These are phyloP conservation scores for Dendronephthya gigantea DNA, from an alignment of 64 coral and sea anemone species.

Conservation along the genomic window DNA sequence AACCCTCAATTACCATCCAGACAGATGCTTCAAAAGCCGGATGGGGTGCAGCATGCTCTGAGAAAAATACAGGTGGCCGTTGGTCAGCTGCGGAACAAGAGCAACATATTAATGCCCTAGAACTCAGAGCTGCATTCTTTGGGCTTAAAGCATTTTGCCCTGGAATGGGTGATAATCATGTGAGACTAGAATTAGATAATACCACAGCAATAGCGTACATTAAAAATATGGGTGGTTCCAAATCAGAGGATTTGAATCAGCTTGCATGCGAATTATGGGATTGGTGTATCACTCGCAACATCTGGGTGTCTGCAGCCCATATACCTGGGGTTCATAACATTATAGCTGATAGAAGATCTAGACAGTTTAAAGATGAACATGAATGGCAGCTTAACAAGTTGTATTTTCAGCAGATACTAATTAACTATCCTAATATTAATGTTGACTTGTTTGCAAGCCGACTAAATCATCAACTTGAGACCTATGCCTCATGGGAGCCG, in stretches of 20 bases:
- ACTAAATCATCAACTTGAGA: constrained; percentile 7
- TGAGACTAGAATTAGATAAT: constrained; percentile 1
- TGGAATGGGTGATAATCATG: neutral
- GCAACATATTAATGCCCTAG: constrained; percentile 1
- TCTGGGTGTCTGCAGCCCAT: neutral
- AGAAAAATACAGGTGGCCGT: neutral
- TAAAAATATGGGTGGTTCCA: neutral
- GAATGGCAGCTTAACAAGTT: constrained; percentile 2
- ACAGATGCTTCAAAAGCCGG: constrained; percentile 42
- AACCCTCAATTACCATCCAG: constrained; percentile 27
- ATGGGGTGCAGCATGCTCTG: neutral
- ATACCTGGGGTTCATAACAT: neutral
- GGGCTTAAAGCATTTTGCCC: neutral
- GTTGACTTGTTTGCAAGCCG: constrained; percentile 18
- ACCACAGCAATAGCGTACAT: constrained; percentile 2
- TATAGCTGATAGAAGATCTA: neutral
- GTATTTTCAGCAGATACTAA: no score
- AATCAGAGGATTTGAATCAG: neutral
- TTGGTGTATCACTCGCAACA: neutral
- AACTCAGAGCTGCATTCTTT: constrained; percentile 13
- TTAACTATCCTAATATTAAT: neutral
- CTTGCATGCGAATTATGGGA: constrained; percentile 7
- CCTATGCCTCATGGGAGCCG: constrained; percentile 13
- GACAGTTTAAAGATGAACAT: constrained; percentile 1
- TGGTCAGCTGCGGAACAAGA: neutral